phyloP scores from a whole-genome alignment of 2,888 invertebrate species.

The Archaeoteleia sp. region DNA sequence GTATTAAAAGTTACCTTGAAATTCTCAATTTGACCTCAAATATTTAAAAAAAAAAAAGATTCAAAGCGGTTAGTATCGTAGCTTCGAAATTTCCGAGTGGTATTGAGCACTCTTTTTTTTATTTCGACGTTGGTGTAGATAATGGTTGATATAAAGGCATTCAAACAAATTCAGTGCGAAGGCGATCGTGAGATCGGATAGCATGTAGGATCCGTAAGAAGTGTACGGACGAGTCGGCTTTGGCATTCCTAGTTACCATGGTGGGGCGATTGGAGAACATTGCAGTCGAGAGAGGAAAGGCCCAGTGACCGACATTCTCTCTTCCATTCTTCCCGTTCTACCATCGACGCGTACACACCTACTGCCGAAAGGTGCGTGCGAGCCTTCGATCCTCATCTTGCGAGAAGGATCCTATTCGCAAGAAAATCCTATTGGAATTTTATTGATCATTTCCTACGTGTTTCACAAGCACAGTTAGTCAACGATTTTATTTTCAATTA shows the following conservation, averaged over 20 bases:
- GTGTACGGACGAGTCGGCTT: slow-evolving; percentile 44
- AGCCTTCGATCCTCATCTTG: slow-evolving; percentile 16
- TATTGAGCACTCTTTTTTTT: slow-evolving; percentile 15
- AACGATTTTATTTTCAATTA: no score
- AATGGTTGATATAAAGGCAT: slow-evolving; percentile 38
- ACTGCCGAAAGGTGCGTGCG: slow-evolving; percentile 46
- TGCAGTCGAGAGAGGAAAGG: slow-evolving; percentile 57
- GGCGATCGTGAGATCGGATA: slow-evolving; percentile 39
- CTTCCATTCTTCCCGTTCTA: slow-evolving; percentile 63
- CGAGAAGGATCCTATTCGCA: slow-evolving; percentile 11
- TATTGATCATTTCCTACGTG: slow-evolving; percentile 29
- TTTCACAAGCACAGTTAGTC: slow-evolving; percentile 37
- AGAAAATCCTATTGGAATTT: slow-evolving; percentile 16
- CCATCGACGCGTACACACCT: slow-evolving; percentile 56
- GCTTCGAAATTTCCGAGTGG: slow-evolving; percentile 5
- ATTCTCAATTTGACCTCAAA: no score
- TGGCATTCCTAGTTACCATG: slow-evolving; percentile 44
- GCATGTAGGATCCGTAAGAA: slow-evolving; percentile 37
- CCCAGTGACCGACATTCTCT: slow-evolving; percentile 70
- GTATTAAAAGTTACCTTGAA: no score
- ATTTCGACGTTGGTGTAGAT: slow-evolving; percentile 29
- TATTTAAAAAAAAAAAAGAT: neutral
- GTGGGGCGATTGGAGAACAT: slow-evolving; percentile 44
- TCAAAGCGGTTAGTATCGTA: slow-evolving; percentile 2
- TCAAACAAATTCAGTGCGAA: slow-evolving; percentile 39